Evolutionary conservation across 2,797 vertebrate genomes (phyloP), one percentile per base, ranked within the genome.

Genomic region (Mallotus villosus): DNA sequence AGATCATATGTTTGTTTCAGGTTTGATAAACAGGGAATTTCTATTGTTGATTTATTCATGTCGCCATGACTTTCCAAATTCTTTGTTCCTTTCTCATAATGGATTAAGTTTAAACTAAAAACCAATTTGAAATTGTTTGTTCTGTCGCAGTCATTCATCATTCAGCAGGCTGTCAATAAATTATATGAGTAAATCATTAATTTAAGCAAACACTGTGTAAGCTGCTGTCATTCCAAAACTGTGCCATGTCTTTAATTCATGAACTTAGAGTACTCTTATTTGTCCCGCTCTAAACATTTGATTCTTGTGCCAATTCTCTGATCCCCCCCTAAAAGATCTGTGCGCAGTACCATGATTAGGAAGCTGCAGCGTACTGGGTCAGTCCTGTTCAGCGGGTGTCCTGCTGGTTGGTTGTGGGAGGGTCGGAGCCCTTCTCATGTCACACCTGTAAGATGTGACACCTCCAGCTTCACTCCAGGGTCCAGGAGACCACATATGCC

Each of bases 141-240:
- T 85, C 64, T 19, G 82, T 85, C 70, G 72, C 5, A 67, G 72
- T 86, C 86, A 87, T 91, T 67, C 82, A 91, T 90, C 86, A 87
- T 92, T 91, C 72, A 90, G 74, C 60, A 70, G 75, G 75, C 83
- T 81, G 87, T 92, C 90, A 91, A 90, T 90, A 89, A 90, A 90
- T 92, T 72, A 91, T 90, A 85, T 34, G 74, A 84, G 78, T 82
- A 85, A 89, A 89, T 87, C 82, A 90, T 88, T 90, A 80, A 90
- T 90, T 86, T 87, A 79, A 83, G 70, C 81, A 85, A 89, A 90
- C 77, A 82, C 58, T 37, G 65, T 81, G 79, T 81, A 80, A 82
- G 83, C 83, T 82, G 76, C 76, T 75, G 83, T 82, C 71, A 82
- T 79, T 82, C 70, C 84, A 34, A 78, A 74, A 73, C 21, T 51